Evolutionary conservation across 2,113 vertebrate species (phyloP).

Genomic region (Ceyx melanurus): DNA sequence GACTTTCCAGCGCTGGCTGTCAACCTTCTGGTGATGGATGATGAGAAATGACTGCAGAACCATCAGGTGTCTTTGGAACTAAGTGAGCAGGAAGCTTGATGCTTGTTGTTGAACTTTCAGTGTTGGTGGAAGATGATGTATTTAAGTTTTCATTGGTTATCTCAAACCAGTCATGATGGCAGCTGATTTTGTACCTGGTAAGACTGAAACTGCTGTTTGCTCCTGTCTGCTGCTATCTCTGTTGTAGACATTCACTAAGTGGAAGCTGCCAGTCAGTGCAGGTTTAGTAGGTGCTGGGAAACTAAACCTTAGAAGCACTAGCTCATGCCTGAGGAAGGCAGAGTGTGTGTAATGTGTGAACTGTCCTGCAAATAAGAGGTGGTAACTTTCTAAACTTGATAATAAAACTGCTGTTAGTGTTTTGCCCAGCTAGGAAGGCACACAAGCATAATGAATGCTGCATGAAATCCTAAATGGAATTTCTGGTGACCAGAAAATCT

Average conservation of each 20-base stretch:
- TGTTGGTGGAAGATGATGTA: neutral
- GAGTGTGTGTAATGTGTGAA: neutral
- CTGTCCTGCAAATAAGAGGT: neutral
- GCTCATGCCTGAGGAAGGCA: neutral
- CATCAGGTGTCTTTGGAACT: neutral
- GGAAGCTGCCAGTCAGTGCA: neutral
- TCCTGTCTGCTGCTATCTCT: neutral
- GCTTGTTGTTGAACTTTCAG: neutral
- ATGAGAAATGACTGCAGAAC: neutral
- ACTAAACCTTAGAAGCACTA: neutral
- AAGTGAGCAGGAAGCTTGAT: neutral
- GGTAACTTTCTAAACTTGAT: neutral
- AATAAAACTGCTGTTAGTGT: neutral
- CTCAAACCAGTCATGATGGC: neutral
- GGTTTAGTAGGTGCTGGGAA: neutral
- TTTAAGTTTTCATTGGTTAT: neutral
- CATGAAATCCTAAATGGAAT: neutral
- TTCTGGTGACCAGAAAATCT: neutral
- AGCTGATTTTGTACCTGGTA: neutral
- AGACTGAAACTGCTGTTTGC: neutral
- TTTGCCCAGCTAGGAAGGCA: neutral
- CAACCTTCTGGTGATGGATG: accelerated
- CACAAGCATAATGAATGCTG: neutral
- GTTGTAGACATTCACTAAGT: neutral
- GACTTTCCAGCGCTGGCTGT: neutral